phyloP scores from a whole-genome alignment of 2,888 invertebrate genomes.

The Hemicrepidius hirtus region DNA sequence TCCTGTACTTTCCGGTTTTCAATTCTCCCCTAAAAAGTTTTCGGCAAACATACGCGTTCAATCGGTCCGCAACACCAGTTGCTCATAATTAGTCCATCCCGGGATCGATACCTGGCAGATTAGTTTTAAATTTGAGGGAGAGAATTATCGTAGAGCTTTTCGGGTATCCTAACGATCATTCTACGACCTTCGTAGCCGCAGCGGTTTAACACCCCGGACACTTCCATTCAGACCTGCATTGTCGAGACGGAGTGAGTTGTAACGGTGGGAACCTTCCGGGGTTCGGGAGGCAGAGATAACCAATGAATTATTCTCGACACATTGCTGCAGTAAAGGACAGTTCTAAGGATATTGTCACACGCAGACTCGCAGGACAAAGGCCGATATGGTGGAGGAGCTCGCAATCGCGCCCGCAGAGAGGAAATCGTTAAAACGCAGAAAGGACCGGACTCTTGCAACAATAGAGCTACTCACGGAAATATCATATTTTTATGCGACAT shows the following conservation, averaged over 20 bases:
- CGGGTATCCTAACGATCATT: slow-evolving; percentile 25
- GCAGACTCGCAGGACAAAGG: slow-evolving; percentile 19
- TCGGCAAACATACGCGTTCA: not conserved
- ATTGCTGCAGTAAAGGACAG: slow-evolving; percentile 50
- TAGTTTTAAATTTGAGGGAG: slow-evolving; percentile 37
- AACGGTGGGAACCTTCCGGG: slow-evolving; percentile 34
- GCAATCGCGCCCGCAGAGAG: slow-evolving; percentile 28
- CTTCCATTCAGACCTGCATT: slow-evolving; percentile 33
- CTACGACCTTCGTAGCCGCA: slow-evolving; percentile 20
- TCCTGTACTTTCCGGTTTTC: slow-evolving; percentile 4
- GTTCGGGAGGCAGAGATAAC: slow-evolving; percentile 46
- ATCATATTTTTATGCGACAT: slow-evolving; percentile 30
- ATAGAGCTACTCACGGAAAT: slow-evolving; percentile 28
- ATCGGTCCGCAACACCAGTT: slow-evolving; percentile 27
- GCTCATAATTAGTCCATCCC: slow-evolving; percentile 17
- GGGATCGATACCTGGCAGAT: slow-evolving; percentile 22
- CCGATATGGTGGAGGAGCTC: slow-evolving; percentile 10
- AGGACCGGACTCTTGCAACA: slow-evolving; percentile 33
- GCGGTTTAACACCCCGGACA: slow-evolving; percentile 18
- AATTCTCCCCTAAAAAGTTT: not conserved
- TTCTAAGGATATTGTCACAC: slow-evolving; percentile 46
- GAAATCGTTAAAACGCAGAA: slow-evolving; percentile 44
- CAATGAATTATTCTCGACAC: slow-evolving; percentile 56
- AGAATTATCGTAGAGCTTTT: slow-evolving; percentile 22
- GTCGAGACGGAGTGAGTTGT: slow-evolving; percentile 38